Evolutionary conservation across 2,888 invertebrate species (phyloP).

Genomic region (Cryptocheilus praepositus): DNA sequence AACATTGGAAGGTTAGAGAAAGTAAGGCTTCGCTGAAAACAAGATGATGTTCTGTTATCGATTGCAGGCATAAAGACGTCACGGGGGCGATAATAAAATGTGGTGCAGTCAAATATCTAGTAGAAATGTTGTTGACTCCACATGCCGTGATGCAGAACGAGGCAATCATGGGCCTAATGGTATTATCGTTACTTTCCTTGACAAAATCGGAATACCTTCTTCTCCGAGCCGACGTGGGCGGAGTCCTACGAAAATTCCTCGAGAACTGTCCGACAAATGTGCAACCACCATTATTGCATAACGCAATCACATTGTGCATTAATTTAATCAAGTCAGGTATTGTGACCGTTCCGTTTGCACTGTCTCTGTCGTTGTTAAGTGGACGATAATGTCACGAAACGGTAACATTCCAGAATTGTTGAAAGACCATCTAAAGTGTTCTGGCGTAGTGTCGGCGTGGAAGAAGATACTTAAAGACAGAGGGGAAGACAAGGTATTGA

Average conservation of each 20-base stretch:
- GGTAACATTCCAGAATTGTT: constrained; percentile 39
- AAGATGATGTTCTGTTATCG: not conserved
- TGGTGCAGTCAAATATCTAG: constrained; percentile 84
- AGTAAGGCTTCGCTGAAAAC: too few species aligned
- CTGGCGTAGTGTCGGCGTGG: constrained; percentile 30
- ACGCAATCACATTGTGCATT: constrained; percentile 76
- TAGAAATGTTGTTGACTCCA: constrained; percentile 88
- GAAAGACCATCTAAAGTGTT: constrained; percentile 52
- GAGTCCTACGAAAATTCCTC: constrained; percentile 76
- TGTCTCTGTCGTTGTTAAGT: not conserved
- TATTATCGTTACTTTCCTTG: constrained; percentile 76
- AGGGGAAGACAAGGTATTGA: constrained; percentile 19
- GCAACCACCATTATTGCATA: constrained; percentile 76
- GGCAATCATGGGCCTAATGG: constrained; percentile 84
- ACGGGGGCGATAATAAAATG: constrained; percentile 75
- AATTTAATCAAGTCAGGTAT: constrained; percentile 74
- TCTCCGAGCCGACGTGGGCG: constrained; percentile 77
- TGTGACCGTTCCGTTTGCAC: not conserved
- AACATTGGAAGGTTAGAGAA: constrained; percentile 78
- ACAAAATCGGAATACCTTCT: constrained; percentile 64
- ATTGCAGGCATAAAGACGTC: constrained; percentile 71
- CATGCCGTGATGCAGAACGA: constrained; percentile 93
- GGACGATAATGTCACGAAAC: not conserved
- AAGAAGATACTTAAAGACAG: constrained; percentile 20
- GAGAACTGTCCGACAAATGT: constrained; percentile 76